A percentile compares a stretch with the other conserved stretches of the same genome.
Conservation (phyloP, 1,140 invertebrate species). For the Solenopsis fugax region DNA sequence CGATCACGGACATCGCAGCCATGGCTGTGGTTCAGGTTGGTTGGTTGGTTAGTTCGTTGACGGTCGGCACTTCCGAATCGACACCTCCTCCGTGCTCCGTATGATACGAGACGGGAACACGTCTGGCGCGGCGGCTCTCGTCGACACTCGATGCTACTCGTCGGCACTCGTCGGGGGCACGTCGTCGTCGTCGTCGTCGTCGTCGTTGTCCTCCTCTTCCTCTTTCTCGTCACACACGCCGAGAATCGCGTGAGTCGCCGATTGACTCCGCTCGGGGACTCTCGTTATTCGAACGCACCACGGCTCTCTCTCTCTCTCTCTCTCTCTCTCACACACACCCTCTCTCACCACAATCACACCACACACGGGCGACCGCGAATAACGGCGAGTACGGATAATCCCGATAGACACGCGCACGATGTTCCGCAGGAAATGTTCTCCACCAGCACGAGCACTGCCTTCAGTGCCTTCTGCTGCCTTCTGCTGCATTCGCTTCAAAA, state of each 20-base stretch:
- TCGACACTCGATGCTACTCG: background rate
- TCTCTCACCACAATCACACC: no score
- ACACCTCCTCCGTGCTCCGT: constrained; percentile 45
- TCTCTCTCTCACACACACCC: background rate
- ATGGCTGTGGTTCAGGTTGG: constrained; percentile 82
- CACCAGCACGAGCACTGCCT: constrained; percentile 23
- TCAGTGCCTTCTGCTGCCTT: constrained; percentile 79
- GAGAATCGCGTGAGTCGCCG: background rate
- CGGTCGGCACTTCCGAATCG: constrained; percentile 59
- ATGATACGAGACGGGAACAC: constrained; percentile 40
- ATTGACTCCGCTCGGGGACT: background rate
- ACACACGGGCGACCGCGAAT: background rate
- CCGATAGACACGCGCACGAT: constrained; percentile 30
- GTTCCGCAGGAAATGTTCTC: constrained; percentile 44
- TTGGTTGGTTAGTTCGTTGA: no score
- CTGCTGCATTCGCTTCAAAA: constrained; percentile 66
- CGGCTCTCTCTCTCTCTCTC: background rate
- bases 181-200: no score
- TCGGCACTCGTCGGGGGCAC: no score
- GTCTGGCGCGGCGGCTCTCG: background rate
- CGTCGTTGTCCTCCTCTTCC: no score
- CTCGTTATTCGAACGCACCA: background rate
- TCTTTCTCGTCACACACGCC: no score
- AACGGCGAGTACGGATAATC: background rate
- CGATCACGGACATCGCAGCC: constrained; percentile 97